phyloP scores from a whole-genome alignment of 2,888 invertebrate genomes.

The Eulithis prunata region DNA sequence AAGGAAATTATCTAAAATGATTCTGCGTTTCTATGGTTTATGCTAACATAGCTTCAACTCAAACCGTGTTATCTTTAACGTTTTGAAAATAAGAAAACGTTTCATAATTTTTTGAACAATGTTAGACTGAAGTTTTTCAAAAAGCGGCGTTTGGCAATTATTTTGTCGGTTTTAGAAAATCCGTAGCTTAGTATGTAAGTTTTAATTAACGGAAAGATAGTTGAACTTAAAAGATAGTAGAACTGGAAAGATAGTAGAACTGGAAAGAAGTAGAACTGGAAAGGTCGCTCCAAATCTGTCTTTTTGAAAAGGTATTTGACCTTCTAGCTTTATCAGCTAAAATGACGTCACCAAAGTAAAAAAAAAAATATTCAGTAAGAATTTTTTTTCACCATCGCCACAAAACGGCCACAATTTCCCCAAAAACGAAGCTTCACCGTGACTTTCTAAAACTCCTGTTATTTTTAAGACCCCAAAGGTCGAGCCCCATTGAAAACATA shows the following conservation, averaged over 20 bases:
- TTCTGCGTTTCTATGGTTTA: not conserved
- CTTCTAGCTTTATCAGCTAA: not conserved
- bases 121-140: not conserved
- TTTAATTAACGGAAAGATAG: too few species aligned
- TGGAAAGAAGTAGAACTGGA: too few species aligned
- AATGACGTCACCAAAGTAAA: not conserved
- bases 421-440: constrained; percentile 1
- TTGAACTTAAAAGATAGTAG: too few species aligned
- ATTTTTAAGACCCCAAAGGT: constrained; percentile 4
- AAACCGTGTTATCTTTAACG: not conserved
- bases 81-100: not conserved
- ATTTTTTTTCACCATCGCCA: too few species aligned
- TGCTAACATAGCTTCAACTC: not conserved
- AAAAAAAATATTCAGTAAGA: too few species aligned
- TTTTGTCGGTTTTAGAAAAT: too few species aligned
- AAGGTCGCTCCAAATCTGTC: too few species aligned
- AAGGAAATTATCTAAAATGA: not conserved
- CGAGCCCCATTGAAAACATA: constrained; percentile 1
- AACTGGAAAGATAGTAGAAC: too few species aligned
- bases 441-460: not conserved
- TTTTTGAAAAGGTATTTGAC: too few species aligned
- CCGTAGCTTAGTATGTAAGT: too few species aligned
- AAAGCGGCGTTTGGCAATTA: too few species aligned
- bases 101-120: not conserved
- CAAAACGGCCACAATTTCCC: not conserved